Evolutionary conservation across 2,113 vertebrate genomes (phyloP).

Genomic region (Lepidothrix coronata): DNA sequence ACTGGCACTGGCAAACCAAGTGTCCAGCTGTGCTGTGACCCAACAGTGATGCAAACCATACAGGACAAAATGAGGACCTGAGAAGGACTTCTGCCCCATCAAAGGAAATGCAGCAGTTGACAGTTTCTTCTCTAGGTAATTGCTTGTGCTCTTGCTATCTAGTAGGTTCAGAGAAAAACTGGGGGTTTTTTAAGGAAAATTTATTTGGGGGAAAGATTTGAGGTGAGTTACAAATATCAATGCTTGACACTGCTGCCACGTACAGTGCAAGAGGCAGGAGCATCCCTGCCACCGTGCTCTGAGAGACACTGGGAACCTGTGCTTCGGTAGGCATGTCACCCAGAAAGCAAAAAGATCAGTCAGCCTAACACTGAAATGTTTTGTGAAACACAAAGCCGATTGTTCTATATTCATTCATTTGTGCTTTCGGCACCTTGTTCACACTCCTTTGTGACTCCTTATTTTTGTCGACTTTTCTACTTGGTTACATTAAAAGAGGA

Average conservation of each 20-base stretch:
- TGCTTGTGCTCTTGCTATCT: neutral
- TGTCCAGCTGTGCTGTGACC: neutral
- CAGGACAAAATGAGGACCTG: neutral
- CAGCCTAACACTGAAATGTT: neutral
- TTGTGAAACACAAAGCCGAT: neutral
- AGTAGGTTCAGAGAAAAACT: neutral
- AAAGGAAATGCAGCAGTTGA: neutral
- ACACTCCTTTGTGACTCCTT: neutral
- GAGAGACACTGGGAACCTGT: neutral
- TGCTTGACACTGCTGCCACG: neutral
- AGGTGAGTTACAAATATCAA: neutral
- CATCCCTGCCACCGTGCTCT: accelerated
- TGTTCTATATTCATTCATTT: neutral
- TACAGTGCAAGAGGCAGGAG: accelerated
- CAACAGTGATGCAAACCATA: accelerated
- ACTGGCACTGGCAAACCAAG: neutral
- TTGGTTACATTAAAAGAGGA: neutral
- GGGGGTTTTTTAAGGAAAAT: accelerated
- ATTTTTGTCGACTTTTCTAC: neutral
- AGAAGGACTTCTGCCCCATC: neutral
- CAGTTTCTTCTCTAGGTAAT: neutral
- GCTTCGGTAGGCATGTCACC: neutral
- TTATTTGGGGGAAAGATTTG: neutral
- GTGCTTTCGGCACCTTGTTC: neutral
- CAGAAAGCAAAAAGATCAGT: neutral